Evolutionary conservation across 2,888 invertebrate species (phyloP).

Genomic region (Hirtodrosophila alboralis): DNA sequence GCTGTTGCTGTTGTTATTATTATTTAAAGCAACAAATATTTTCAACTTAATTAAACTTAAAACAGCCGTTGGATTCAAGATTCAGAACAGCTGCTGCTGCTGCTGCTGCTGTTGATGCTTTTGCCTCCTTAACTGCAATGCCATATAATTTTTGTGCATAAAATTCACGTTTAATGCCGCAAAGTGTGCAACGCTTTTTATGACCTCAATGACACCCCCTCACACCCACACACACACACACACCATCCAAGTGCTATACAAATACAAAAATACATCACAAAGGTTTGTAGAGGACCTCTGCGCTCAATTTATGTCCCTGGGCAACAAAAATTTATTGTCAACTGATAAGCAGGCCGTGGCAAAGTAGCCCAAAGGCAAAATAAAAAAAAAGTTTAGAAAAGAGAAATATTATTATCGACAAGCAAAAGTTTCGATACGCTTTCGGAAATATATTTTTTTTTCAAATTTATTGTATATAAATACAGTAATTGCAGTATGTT

Average conservation of each 20-base stretch:
- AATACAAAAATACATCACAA: constrained; percentile 45
- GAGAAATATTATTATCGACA: constrained; percentile 1
- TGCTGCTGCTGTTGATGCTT: too few relatives aligned
- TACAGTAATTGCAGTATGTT: too few relatives aligned
- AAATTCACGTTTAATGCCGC: constrained; percentile 76
- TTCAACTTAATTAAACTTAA: constrained; percentile 82
- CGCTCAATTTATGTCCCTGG: constrained; percentile 73
- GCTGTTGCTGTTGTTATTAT: constrained; percentile 54
- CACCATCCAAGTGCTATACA: constrained; percentile 15
- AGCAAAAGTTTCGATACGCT: constrained; percentile 46
- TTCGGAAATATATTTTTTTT: neutral
- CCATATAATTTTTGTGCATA: constrained; percentile 71
- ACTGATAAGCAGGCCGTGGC: constrained; percentile 74
- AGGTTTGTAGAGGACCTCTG: constrained; percentile 46
- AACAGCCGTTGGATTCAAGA: constrained; percentile 46
- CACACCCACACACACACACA: constrained; percentile 12
- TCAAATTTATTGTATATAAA: too few relatives aligned
- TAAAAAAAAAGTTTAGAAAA: constrained; percentile 39
- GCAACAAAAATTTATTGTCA: constrained; percentile 79
- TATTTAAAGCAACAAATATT: constrained; percentile 77
- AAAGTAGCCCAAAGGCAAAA: constrained; percentile 65
- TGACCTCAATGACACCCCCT: constrained; percentile 4
- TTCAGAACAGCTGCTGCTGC: constrained; percentile 56
- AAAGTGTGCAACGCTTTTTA: constrained; percentile 70
- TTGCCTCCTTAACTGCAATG: constrained; percentile 66